Percentiles rank a stretch among this genome's conserved stretches.
Conservation (phyloP, 2,888 invertebrate species). For the Drosophila emarginata region DNA sequence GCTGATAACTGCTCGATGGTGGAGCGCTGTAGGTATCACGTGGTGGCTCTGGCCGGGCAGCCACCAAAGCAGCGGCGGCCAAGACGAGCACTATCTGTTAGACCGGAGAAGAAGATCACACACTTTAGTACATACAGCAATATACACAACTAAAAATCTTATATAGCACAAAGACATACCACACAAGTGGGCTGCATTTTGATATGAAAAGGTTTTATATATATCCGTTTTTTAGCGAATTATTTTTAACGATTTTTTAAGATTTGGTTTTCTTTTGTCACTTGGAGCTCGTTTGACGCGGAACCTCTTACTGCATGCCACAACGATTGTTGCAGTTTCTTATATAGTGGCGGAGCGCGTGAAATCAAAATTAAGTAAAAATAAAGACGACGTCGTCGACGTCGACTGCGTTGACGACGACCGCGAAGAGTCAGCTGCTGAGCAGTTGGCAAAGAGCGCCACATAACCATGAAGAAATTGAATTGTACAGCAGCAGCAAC, state of each 20-base stretch:
- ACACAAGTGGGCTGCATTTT: constrained; percentile 81
- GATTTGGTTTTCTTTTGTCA: constrained; percentile 32
- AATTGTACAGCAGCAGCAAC: constrained; percentile 62
- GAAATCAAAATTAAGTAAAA: constrained; percentile 77
- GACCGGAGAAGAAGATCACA: constrained; percentile 25
- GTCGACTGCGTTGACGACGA: constrained; percentile 30
- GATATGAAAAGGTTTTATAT: constrained; percentile 36
- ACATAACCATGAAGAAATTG: constrained; percentile 77
- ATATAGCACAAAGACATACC: constrained; percentile 62
- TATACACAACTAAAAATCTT: background rate
- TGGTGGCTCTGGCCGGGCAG: constrained; percentile 81
- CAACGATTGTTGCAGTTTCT: constrained; percentile 80
- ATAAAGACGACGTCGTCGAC: constrained; percentile 45
- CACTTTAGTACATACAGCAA: constrained; percentile 15
- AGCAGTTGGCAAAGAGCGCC: constrained; percentile 71
- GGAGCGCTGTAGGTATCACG: constrained; percentile 79
- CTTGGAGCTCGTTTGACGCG: constrained; percentile 75
- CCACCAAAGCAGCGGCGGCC: constrained; percentile 71
- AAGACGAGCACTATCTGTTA: constrained; percentile 76
- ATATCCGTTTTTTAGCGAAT: constrained; percentile 31
- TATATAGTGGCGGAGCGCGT: constrained; percentile 79
- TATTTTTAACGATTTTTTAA: background rate
- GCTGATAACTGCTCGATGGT: constrained; percentile 80
- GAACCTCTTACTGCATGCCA: constrained; percentile 82
- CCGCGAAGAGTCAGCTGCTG: constrained; percentile 17